Evolutionary conservation across 2,113 vertebrate species (phyloP).

Genomic region (Prolemur simus): DNA sequence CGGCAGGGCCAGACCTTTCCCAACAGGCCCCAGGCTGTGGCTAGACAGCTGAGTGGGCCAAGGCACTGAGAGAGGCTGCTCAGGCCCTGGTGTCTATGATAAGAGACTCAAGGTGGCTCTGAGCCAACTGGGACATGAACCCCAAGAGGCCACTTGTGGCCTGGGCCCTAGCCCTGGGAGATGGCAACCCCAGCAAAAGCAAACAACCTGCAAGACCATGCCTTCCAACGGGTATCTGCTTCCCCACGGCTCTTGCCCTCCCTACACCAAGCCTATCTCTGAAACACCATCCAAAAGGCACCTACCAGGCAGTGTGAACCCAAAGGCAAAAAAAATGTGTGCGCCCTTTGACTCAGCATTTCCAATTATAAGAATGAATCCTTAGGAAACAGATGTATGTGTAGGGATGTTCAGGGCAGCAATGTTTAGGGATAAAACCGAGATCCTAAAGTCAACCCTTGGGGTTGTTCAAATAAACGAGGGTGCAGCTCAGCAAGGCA

Average conservation of each 20-base stretch:
- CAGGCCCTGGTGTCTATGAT: background rate
- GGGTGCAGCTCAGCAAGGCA: background rate
- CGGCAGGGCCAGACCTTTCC: background rate
- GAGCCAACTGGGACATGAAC: constrained; percentile 23
- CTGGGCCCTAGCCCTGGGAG: background rate
- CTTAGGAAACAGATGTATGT: background rate
- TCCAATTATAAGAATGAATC: fast-evolving
- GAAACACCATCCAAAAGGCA: background rate
- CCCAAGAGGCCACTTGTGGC: background rate
- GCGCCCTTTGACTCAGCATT: background rate
- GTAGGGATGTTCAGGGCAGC: background rate
- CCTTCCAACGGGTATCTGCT: background rate
- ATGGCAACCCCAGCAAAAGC: background rate
- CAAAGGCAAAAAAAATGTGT: background rate
- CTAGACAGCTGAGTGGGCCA: background rate
- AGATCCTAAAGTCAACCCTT: background rate
- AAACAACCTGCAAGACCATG: background rate
- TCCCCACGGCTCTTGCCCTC: background rate
- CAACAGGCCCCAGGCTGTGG: background rate
- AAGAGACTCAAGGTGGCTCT: background rate
- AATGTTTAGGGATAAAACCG: background rate
- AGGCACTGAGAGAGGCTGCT: background rate
- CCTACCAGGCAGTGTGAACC: background rate
- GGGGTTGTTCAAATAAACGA: background rate
- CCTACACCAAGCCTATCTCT: background rate